Evolutionary conservation across 2,797 vertebrate genomes (phyloP).

Genomic region (Oceanodroma leucorhoa): DNA sequence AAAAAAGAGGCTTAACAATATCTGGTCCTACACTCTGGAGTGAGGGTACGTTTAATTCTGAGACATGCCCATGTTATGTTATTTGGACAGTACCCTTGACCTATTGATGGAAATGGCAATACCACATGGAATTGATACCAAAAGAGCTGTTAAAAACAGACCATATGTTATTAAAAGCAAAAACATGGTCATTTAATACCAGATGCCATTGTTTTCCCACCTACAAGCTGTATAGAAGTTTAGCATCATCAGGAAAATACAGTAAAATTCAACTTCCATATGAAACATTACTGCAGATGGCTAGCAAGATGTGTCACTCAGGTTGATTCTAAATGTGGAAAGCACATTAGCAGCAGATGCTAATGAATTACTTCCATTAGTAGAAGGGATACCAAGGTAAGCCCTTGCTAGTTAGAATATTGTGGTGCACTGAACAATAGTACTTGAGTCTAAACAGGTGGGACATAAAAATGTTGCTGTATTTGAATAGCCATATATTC

Average conservation of each 20-base stretch:
- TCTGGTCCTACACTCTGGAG: too few relatives aligned
- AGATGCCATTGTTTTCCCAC: background rate
- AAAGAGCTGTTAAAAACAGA: background rate
- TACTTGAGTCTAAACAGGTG: background rate
- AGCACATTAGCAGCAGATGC: background rate
- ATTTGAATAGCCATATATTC: background rate
- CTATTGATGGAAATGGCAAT: background rate
- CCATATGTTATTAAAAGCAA: background rate
- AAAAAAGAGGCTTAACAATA: background rate
- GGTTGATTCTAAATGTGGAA: background rate
- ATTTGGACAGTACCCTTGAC: background rate
- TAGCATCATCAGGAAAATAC: background rate
- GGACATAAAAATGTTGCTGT: background rate
- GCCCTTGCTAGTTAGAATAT: background rate
- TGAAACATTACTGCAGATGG: background rate
- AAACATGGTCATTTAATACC: background rate
- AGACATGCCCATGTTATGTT: accelerated
- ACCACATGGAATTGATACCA: background rate
- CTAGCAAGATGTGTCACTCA: background rate
- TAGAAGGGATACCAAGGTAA: background rate
- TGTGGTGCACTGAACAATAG: background rate
- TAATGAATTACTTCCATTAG: background rate
- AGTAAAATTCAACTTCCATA: background rate
- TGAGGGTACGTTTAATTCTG: background rate
- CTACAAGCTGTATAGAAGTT: background rate